Evolutionary conservation across 2,888 invertebrate species (phyloP).

Genomic region (Watsonalla cultraria): DNA sequence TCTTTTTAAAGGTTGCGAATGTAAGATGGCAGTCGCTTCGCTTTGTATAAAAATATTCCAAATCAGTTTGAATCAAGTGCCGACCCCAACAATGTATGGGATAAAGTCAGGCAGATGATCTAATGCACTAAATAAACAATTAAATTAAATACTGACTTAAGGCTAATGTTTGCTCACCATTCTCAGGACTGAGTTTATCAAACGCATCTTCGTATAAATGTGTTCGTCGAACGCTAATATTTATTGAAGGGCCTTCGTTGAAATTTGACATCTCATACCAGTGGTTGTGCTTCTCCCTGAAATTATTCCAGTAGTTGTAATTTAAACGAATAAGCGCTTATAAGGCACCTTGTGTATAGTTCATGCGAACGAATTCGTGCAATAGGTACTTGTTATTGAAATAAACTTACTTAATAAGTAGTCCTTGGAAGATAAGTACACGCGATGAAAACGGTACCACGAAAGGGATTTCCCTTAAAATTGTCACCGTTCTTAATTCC

Average conservation of each 20-base stretch:
- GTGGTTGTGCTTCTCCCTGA: slow-evolving; percentile 82
- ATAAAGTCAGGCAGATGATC: too few relatives aligned
- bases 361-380: too few relatives aligned
- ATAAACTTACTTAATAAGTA: slow-evolving; percentile 66
- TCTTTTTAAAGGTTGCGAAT: too few relatives aligned
- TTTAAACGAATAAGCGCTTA: background rate
- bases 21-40: too few relatives aligned
- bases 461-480: slow-evolving; percentile 96
- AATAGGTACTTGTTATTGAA: background rate
- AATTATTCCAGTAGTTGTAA: slow-evolving; percentile 10
- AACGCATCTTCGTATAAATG: slow-evolving; percentile 99
- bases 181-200: slow-evolving; percentile 93
- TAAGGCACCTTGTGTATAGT: background rate
- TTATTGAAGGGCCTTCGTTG: slow-evolving; percentile 86
- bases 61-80: too few relatives aligned
- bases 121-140: too few relatives aligned
- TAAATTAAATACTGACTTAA: background rate
- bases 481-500: slow-evolving; percentile 91
- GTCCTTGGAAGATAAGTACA: slow-evolving; percentile 89
- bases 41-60: too few relatives aligned
- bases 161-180: slow-evolving; percentile 80
- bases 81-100: too few relatives aligned
- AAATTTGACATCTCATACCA: slow-evolving; percentile 88
- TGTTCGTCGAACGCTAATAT: slow-evolving; percentile 88
- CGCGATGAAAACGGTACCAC: slow-evolving; percentile 94